phyloP scores from a whole-genome alignment of 2,888 invertebrate species.

The Trisateles emortualis region DNA sequence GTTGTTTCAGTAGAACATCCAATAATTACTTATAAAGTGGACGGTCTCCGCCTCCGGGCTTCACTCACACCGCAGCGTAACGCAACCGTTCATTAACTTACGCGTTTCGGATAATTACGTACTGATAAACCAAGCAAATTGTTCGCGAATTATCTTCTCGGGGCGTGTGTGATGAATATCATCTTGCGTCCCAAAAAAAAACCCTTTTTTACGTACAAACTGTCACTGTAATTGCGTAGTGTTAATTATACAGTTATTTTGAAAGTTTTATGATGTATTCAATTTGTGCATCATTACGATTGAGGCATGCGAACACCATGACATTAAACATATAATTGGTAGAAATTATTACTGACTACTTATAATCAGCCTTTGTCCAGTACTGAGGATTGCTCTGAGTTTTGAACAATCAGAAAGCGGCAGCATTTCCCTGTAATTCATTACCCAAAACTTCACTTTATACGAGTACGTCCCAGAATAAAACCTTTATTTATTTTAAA shows the following conservation, averaged over 20 bases:
- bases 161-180: conserved; percentile 74
- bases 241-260: conserved; percentile 63
- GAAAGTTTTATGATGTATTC: conserved; percentile 63
- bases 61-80: conserved; percentile 58
- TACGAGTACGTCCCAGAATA: conserved; percentile 21
- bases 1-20: neutral
- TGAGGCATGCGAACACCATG: conserved; percentile 45
- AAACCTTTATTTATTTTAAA: conserved; percentile 36
- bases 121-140: conserved; percentile 85
- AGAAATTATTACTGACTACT: conserved; percentile 46
- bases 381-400: conserved; percentile 20
- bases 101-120: conserved; percentile 83
- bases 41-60: conserved; percentile 37
- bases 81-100: conserved; percentile 81
- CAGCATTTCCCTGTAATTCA: conserved; percentile 27
- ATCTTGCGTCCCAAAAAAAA: conserved; percentile 65
- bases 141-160: conserved; percentile 78
- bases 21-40: neutral
- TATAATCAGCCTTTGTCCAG: conserved; percentile 41
- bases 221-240: conserved; percentile 62
- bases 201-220: conserved; percentile 59
- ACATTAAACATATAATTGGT: conserved; percentile 51
- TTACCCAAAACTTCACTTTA: conserved; percentile 16
- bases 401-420: conserved; percentile 30
- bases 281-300: conserved; percentile 56